phyloP scores from a whole-genome alignment of 2,888 invertebrate species.

The Mesochorus sp. region DNA sequence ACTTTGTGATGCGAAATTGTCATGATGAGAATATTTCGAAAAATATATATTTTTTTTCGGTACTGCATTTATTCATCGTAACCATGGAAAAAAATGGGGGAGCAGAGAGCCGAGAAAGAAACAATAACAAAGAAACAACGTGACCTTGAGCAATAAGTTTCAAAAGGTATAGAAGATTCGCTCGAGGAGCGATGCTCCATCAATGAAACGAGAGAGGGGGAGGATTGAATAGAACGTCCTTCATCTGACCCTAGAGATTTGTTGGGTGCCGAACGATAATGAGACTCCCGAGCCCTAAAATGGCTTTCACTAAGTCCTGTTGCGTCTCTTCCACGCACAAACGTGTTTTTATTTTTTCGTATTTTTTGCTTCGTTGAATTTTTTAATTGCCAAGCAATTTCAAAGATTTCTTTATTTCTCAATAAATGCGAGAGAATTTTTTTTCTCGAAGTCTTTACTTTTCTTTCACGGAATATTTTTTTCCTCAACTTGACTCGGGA shows the following conservation, averaged over 20 bases:
- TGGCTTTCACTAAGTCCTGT: constrained; percentile 6
- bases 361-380: no score
- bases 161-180: constrained; percentile 2
- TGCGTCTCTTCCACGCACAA: constrained; percentile 1
- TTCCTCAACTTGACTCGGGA: no score
- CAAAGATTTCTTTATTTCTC: background rate
- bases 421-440: background rate
- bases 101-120: no score
- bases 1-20: no score
- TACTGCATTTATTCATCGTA: no score
- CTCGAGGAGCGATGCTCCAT: no score
- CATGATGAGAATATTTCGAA: no score
- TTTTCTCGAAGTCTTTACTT: no score
- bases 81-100: no score
- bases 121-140: constrained; percentile 8
- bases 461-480: no score
- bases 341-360: background rate
- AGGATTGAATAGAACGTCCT: constrained; percentile 18
- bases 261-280: constrained; percentile 40
- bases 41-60: no score
- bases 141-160: background rate
- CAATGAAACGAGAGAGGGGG: constrained; percentile 22
- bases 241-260: constrained; percentile 50
- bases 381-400: background rate
- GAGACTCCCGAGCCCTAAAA: constrained; percentile 32